These are phyloP conservation scores for Procambarus virginalis DNA, from an alignment of 1,140 invertebrate genomes.

Conservation along the genomic window DNA sequence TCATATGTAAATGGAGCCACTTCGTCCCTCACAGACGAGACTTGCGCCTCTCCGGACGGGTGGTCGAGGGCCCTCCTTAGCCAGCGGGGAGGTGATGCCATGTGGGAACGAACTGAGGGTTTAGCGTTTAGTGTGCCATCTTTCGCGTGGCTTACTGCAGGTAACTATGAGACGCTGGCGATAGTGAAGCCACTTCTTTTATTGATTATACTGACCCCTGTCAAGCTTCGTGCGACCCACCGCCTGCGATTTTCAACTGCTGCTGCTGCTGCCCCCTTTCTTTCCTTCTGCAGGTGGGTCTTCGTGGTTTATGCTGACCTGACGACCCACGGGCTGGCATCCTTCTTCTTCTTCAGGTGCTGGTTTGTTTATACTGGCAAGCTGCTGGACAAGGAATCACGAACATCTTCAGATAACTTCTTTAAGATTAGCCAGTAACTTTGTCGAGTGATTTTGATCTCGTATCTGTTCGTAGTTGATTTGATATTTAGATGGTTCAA, in stretches of 20 bases:
- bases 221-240: background rate
- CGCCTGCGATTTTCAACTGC: background rate
- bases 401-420: no score
- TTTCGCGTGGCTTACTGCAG: background rate
- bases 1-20: conserved; percentile 27
- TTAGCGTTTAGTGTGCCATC: background rate
- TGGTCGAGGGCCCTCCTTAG: background rate
- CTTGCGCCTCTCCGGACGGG: background rate
- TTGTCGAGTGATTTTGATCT: no score
- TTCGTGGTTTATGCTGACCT: no score
- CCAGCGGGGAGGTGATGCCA: background rate
- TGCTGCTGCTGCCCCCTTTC: background rate
- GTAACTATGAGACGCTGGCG: background rate
- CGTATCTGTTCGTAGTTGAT: no score
- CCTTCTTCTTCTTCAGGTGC: no score
- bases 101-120: background rate
- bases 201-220: conserved; percentile 5
- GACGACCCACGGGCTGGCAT: no score
- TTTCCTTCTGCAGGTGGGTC: no score
- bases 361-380: no score
- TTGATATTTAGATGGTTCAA: no score
- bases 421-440: no score
- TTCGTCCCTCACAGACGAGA: background rate
- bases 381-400: no score
- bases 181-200: conserved; percentile 13